Percentiles rank a stretch among this genome's conserved stretches.
These are phyloP conservation scores for Phrynocephalus guinanensis DNA, from an alignment of 2,797 vertebrate species.

Conservation along the genomic window DNA sequence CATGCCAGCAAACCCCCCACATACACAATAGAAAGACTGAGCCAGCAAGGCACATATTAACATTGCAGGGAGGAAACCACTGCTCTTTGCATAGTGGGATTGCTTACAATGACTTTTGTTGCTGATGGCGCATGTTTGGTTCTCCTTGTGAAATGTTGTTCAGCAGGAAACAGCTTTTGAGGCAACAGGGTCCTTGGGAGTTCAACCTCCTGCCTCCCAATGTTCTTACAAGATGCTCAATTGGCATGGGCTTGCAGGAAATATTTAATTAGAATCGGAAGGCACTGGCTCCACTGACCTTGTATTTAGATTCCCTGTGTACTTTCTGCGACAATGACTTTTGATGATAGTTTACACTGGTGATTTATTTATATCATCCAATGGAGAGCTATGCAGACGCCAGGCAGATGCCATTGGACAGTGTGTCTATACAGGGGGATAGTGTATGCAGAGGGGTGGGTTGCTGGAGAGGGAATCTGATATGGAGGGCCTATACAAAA, in stretches of 20 bases:
- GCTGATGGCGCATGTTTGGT: conserved; percentile 76
- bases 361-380: conserved; percentile 75
- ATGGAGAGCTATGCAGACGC: conserved; percentile 15
- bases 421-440: no score
- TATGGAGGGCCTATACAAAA: conserved; percentile 42
- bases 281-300: conserved; percentile 73
- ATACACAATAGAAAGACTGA: neutral
- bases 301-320: conserved; percentile 70
- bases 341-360: conserved; percentile 65
- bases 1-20: neutral
- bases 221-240: conserved; percentile 81
- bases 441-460: no score
- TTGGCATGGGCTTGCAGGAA: conserved; percentile 80
- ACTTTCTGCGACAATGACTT: conserved; percentile 63
- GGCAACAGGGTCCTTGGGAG: conserved; percentile 77
- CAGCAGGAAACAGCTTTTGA: conserved; percentile 85
- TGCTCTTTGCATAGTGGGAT: conserved; percentile 65
- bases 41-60: accelerated
- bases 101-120: conserved; percentile 74
- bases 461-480: conserved; percentile 23
- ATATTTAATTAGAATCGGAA: conserved; percentile 81
- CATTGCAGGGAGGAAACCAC: conserved; percentile 60
- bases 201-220: conserved; percentile 79
- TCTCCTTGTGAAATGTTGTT: conserved; percentile 80
- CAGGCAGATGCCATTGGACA: neutral